Conservation (phyloP, 2,113 vertebrate species). For the Anas platyrhynchos region DNA sequence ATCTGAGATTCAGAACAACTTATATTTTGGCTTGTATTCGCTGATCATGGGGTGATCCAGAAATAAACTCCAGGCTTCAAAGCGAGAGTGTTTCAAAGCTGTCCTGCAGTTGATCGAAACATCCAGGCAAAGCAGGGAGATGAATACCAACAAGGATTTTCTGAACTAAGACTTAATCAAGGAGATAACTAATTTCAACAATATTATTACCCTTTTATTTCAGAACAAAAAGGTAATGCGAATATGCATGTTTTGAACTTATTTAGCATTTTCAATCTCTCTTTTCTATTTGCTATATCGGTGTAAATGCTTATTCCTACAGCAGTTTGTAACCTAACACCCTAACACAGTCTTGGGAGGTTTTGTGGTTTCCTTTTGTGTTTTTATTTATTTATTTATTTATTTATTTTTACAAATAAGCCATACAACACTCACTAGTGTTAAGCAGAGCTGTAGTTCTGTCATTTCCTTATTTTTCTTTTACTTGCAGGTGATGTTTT, state of each 20-base stretch:
- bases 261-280: background rate
- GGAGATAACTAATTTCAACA: conserved; percentile 35
- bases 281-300: background rate
- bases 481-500: background rate
- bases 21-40: conserved; percentile 79
- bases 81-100: conserved; percentile 67
- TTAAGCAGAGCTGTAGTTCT: background rate
- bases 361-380: background rate
- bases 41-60: conserved; percentile 83
- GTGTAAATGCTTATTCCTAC: background rate
- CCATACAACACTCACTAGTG: background rate
- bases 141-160: conserved; percentile 58
- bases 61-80: conserved; percentile 85
- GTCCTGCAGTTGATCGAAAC: conserved; percentile 74
- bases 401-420: background rate
- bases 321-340: background rate
- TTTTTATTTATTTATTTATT: background rate
- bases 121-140: conserved; percentile 69
- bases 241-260: conserved; percentile 62
- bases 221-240: conserved; percentile 78
- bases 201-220: background rate
- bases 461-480: background rate
- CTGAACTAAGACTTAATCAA: conserved; percentile 63
- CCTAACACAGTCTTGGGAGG: background rate
- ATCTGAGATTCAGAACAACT: conserved; percentile 80